Conservation (phyloP, 37 sponge, comb jelly and placozoan genomes). For the Chondrosia reniformis region DNA sequence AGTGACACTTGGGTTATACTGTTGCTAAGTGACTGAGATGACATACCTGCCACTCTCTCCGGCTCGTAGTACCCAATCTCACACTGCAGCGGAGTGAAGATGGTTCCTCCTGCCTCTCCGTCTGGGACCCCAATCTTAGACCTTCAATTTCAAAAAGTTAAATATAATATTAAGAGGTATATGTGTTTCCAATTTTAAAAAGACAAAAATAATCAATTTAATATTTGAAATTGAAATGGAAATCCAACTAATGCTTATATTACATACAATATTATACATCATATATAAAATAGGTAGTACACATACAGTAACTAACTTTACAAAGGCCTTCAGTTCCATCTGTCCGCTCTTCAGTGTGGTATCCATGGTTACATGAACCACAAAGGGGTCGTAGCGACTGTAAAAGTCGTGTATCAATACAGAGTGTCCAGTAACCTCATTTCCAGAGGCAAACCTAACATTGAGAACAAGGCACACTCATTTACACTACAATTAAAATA, state of each 20-base stretch:
- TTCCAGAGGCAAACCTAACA: conserved; percentile 63
- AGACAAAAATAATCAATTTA: no score
- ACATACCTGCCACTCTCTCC: conserved; percentile 69
- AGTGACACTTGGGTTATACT: not conserved
- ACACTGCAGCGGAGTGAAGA: conserved; percentile 37
- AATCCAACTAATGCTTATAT: no score
- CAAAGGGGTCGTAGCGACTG: conserved; percentile 43
- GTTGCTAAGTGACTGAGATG: not conserved
- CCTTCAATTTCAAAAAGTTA: conserved; percentile 17
- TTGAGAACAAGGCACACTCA: not conserved
- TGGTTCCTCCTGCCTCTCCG: conserved; percentile 67
- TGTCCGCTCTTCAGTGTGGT: conserved; percentile 49
- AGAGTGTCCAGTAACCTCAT: conserved; percentile 66
- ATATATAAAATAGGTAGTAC: no score
- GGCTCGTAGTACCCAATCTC: conserved; percentile 67
- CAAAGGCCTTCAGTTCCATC: conserved; percentile 66
- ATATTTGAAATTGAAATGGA: no score
- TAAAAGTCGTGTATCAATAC: conserved; percentile 86
- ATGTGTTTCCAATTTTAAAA: no score
- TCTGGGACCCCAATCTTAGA: conserved; percentile 75
- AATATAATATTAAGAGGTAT: no score
- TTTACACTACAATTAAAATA: not conserved
- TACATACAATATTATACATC: no score
- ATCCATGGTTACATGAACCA: conserved; percentile 78
- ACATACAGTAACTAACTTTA: conserved; percentile 29